Evolutionary conservation across 2,113 vertebrate species (phyloP).

Genomic region (Triplophysa rosa): DNA sequence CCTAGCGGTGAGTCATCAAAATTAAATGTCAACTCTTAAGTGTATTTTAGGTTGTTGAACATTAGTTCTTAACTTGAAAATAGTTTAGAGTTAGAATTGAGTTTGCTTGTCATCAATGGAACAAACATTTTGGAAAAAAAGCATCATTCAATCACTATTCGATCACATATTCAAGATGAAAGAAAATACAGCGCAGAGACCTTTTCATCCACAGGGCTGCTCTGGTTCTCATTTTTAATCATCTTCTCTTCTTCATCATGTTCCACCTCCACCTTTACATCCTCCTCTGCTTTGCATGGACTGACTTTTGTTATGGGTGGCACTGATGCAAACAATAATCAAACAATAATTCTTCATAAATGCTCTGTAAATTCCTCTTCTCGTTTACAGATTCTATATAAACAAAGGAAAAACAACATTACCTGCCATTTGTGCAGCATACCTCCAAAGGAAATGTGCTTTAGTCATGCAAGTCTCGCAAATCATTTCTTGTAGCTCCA

Average conservation of each 20-base stretch:
- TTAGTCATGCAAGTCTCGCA: constrained; percentile 90
- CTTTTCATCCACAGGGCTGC: constrained; percentile 64
- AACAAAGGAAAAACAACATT: constrained; percentile 27
- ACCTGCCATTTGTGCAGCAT: constrained; percentile 83
- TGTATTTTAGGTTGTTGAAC: background rate
- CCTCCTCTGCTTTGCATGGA: constrained; percentile 68
- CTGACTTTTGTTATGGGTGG: constrained; percentile 69
- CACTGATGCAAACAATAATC: constrained; percentile 59
- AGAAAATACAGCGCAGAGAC: constrained; percentile 28
- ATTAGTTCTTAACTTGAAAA: background rate
- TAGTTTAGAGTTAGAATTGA: background rate
- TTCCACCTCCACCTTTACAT: constrained; percentile 63
- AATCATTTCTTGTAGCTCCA: constrained; percentile 95
- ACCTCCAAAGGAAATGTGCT: constrained; percentile 86
- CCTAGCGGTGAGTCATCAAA: constrained; percentile 32
- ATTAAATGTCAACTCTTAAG: background rate
- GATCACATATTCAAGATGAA: background rate
- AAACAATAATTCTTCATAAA: background rate
- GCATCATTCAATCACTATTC: background rate
- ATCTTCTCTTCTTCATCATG: constrained; percentile 41
- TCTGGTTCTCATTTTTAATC: constrained; percentile 63
- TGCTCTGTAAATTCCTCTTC: too few relatives aligned
- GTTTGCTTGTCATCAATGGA: background rate
- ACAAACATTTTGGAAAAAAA: background rate
- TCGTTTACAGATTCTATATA: background rate